Evolutionary conservation across 2,888 invertebrate species (phyloP).

Genomic region (Drosophila mimica): DNA sequence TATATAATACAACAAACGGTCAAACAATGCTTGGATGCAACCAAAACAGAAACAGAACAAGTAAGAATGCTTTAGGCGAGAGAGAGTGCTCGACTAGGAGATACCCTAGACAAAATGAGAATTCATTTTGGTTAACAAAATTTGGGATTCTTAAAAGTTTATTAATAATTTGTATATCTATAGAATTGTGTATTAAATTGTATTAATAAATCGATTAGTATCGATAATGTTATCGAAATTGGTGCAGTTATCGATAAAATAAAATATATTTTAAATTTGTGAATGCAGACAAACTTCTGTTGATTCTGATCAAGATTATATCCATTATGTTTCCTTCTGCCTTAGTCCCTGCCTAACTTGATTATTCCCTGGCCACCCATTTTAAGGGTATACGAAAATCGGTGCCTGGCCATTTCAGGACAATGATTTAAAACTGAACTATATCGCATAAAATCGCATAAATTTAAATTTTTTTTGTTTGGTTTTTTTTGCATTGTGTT

Average conservation of each 20-base stretch:
- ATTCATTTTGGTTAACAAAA: background rate
- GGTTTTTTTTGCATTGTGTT: slow-evolving; percentile 9
- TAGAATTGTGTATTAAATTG: background rate
- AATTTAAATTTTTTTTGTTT: slow-evolving; percentile 50
- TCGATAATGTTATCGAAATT: background rate
- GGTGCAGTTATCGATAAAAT: background rate
- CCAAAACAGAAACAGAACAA: slow-evolving; percentile 31
- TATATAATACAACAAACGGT: slow-evolving; percentile 58
- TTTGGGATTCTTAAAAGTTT: too few relatives aligned
- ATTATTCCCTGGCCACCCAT: background rate
- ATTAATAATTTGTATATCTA: background rate
- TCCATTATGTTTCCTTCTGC: background rate
- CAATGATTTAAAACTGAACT: slow-evolving; percentile 50
- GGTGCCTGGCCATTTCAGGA: slow-evolving; percentile 15
- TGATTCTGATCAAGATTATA: background rate
- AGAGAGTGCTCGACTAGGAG: background rate
- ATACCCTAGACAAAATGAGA: background rate
- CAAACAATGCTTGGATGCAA: slow-evolving; percentile 50
- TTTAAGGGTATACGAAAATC: background rate
- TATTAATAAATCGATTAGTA: background rate
- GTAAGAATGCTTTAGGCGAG: background rate
- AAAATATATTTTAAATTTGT: background rate
- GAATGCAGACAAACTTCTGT: background rate
- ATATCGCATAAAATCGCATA: slow-evolving; percentile 31
- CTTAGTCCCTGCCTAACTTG: background rate